phyloP scores from a whole-genome alignment of 2,113 vertebrate species.

The Furnarius figulus region DNA sequence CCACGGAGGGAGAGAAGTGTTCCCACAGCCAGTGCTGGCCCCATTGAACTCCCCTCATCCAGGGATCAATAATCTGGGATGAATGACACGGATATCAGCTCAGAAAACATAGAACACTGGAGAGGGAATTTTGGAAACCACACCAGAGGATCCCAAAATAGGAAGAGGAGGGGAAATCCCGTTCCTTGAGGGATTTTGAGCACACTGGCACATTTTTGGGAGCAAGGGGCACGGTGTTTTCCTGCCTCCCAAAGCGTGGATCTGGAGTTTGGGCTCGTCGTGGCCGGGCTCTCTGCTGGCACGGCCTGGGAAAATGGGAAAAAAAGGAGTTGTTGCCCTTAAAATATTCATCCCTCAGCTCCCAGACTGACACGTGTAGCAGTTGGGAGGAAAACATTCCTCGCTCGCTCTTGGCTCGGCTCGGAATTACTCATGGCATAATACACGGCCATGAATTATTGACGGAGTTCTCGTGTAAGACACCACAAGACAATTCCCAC shows the following conservation, averaged over 20 bases:
- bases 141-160: background rate
- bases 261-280: background rate
- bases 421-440: background rate
- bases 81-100: accelerated
- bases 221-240: background rate
- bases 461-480: background rate
- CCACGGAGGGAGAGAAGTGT: accelerated
- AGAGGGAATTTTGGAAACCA: background rate
- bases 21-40: background rate
- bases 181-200: background rate
- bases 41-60: background rate
- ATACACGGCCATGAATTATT: constrained; percentile 41
- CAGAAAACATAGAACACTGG: background rate
- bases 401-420: background rate
- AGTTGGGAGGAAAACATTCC: background rate
- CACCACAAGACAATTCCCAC: background rate
- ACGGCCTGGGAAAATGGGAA: background rate
- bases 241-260: background rate
- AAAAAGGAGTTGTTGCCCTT: background rate
- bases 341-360: constrained; percentile 43
- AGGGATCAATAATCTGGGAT: accelerated
- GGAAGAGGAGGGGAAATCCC: background rate
- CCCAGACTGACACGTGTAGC: background rate
- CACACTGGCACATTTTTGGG: accelerated
- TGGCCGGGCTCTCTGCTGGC: background rate